A percentile compares a stretch with the other conserved stretches of the same genome.
These are phyloP conservation scores for Chydorus sphaericus DNA, from an alignment of 2,888 invertebrate species.

Conservation along the genomic window DNA sequence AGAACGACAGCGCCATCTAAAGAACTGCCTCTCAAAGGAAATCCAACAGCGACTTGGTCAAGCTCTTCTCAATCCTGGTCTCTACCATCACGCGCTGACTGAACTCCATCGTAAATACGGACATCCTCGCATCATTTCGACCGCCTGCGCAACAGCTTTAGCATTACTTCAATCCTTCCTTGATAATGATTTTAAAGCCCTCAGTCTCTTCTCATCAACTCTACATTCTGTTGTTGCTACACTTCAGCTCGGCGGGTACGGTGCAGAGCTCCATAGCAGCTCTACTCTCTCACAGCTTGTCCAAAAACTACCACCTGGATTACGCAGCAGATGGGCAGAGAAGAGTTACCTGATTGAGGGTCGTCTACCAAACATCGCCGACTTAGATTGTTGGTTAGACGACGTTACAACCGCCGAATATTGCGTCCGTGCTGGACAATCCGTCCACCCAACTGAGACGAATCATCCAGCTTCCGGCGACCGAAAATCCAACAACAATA, in stretches of 20 bases:
- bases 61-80: neutral
- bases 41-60: neutral
- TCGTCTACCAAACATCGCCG: neutral
- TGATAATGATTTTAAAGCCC: neutral
- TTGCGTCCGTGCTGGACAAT: neutral
- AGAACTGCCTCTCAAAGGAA: neutral
- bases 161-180: neutral
- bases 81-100: neutral
- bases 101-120: slow-evolving; percentile 10
- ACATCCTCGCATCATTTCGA: neutral
- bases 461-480: neutral
- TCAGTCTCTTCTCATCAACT: neutral
- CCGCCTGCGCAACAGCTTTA: neutral
- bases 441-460: neutral
- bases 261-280: neutral
- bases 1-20: neutral
- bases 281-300: neutral
- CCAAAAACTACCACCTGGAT: neutral
- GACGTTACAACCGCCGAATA: neutral
- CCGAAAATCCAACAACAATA: neutral
- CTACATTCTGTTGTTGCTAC: slow-evolving; percentile 5
- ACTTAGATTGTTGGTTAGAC: slow-evolving; percentile 4
- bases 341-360: neutral
- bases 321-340: slow-evolving; percentile 6
- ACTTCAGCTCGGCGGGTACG: neutral